Evolutionary conservation across 2,888 invertebrate genomes (phyloP).

Genomic region (Cantharis flavilabris): DNA sequence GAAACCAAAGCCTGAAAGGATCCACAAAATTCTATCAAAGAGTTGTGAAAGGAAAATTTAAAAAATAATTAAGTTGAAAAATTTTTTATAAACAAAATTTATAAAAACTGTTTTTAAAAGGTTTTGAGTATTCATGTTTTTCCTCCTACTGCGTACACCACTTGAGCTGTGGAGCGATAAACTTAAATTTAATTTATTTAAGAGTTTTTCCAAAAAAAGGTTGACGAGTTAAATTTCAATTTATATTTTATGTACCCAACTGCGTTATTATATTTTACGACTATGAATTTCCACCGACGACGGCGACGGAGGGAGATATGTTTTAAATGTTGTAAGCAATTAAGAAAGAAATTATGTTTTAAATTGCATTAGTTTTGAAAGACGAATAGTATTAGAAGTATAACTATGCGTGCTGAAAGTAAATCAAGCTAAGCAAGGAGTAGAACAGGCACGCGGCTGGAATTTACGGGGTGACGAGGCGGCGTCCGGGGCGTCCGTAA

Average conservation of each 20-base stretch:
- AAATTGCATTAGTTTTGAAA: conserved; percentile 12
- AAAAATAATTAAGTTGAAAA: background rate
- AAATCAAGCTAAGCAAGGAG: conserved; percentile 37
- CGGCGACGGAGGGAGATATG: background rate
- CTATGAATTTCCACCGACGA: background rate
- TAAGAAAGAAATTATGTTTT: conserved; percentile 2
- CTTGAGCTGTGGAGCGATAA: background rate
- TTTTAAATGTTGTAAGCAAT: background rate
- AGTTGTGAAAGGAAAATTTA: background rate
- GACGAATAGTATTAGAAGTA: conserved; percentile 24
- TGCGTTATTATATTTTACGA: background rate
- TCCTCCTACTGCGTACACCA: background rate
- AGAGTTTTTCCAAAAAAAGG: background rate
- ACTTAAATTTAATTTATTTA: background rate
- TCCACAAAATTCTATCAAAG: background rate
- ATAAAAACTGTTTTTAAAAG: background rate
- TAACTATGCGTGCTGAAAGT: conserved; percentile 38
- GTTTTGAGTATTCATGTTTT: background rate
- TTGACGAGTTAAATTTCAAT: background rate
- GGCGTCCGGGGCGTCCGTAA: conserved; percentile 31
- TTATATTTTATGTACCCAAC: background rate
- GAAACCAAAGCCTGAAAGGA: background rate
- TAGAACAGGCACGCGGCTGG: conserved; percentile 31
- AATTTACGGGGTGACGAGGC: conserved; percentile 32
- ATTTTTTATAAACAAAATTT: background rate